Evolutionary conservation across 2,113 vertebrate species (phyloP), one percentile per base, ranked within the genome.

Genomic region (Circaetus cinerascens): DNA sequence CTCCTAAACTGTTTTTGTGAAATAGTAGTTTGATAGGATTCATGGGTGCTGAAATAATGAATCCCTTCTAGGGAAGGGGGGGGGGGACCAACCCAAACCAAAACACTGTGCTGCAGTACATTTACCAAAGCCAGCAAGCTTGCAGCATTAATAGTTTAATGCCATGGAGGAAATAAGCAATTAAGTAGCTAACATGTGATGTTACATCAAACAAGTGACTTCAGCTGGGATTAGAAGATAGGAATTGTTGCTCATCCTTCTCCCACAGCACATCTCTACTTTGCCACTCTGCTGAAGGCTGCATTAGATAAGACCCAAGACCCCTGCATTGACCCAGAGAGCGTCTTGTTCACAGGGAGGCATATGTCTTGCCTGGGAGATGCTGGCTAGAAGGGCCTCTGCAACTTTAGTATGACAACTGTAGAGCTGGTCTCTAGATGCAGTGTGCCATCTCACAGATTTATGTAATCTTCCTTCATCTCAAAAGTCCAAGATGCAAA

Each of bases 261-360:
- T 82, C 15, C 32, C 20, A 2, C 16, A 15, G 43, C 40, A 19
- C 7, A 15, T 18, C 43, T 36, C 11, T 81, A 7, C 56, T 50
- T 55, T 46, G 11, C 10, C 2, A 2, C 53, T 63, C 50, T 62
- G 55, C 30, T 80, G 67, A 41, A 41, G 67, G 53, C 13, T 72
- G 26, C 10, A 5, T 10, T 59, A 7, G 25, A 27, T 2, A 13
- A 48, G 21, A 78, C 9, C 36, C 13, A 4, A 27, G 45, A 43
- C 27, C 36, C 63, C 16, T 36, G 45, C 18, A 1, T 10, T 72
- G 80, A 40, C 50, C 18, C 45, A 13, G 51, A 15, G 23, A 64
- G 25, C 1, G 0, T 19, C 36, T 40, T 6, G 1, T 71, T 82
- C 9, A 2, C 23, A 59, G 18, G 3, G 38, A 45, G n/a, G 7